Conservation (phyloP, 2,113 vertebrate species). For the Mustela nigripes region DNA sequence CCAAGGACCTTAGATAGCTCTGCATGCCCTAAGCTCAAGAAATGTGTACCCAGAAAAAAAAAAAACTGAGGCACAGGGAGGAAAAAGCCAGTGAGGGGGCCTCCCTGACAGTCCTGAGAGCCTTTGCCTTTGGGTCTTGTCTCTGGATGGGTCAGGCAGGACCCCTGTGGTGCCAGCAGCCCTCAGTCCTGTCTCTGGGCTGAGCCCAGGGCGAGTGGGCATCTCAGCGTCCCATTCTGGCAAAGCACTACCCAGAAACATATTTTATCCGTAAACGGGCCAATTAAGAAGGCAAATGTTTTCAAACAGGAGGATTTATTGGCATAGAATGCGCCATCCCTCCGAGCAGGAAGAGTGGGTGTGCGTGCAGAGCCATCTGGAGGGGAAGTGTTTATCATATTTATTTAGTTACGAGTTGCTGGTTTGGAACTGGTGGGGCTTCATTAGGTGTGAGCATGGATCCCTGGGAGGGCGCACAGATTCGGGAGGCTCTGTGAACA, state of each 20-base stretch:
- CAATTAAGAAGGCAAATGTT: constrained; percentile 91
- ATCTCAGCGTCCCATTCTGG: not conserved
- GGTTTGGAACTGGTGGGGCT: constrained; percentile 83
- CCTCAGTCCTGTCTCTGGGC: not conserved
- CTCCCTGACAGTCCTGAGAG: not conserved
- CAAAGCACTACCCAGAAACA: constrained; percentile 85
- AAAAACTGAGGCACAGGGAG: not conserved
- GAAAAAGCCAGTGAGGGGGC: not conserved
- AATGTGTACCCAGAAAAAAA: not conserved
- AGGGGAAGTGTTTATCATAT: constrained; percentile 89
- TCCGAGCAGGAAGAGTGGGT: constrained; percentile 85
- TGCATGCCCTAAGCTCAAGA: not conserved
- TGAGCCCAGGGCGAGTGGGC: not conserved
- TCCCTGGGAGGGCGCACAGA: constrained; percentile 28
- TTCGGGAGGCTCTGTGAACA: not conserved
- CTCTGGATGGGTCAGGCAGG: not conserved
- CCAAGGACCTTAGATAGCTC: not conserved
- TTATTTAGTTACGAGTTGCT: constrained; percentile 88
- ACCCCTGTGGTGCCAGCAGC: too few relatives aligned
- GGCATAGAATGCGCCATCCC: constrained; percentile 86
- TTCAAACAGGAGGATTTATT: constrained; percentile 90
- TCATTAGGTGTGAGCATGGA: constrained; percentile 82
- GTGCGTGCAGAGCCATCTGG: constrained; percentile 89
- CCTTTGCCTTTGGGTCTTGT: not conserved
- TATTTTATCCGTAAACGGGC: constrained; percentile 88